phyloP scores from a whole-genome alignment of 2,888 invertebrate species.

The Oscheius sp. region DNA sequence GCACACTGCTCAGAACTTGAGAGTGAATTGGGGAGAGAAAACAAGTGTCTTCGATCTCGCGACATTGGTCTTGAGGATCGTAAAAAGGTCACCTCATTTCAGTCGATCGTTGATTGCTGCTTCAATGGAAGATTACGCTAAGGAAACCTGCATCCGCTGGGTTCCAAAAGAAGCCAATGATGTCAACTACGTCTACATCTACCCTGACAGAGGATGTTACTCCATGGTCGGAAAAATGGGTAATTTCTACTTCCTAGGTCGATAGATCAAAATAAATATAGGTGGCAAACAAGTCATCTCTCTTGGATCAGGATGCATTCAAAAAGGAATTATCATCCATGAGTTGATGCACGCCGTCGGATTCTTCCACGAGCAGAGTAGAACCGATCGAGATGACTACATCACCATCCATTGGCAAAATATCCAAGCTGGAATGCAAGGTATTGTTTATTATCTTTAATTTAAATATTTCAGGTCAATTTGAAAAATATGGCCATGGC shows the following conservation, averaged over 20 bases:
- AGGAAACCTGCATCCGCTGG: conserved; percentile 68
- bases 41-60: not conserved
- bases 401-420: conserved; percentile 69
- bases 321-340: conserved; percentile 69
- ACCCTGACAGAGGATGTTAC: conserved; percentile 69
- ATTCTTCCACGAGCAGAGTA: conserved; percentile 67
- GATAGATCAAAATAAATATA: conserved; percentile 33
- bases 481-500: conserved; percentile 67
- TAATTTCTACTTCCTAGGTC: too few relatives aligned
- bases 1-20: conserved; percentile 24
- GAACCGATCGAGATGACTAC: conserved; percentile 64
- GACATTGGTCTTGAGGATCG: not conserved
- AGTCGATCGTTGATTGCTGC: conserved; percentile 69
- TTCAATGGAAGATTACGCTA: conserved; percentile 68
- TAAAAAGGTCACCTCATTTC: conserved; percentile 33
- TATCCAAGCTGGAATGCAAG: conserved; percentile 68
- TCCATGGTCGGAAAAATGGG: conserved; percentile 68
- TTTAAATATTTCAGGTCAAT: conserved; percentile 54
- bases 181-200: conserved; percentile 68
- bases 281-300: conserved; percentile 64
- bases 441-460: too few relatives aligned
- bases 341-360: conserved; percentile 69
- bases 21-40: not conserved
- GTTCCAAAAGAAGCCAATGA: conserved; percentile 63
- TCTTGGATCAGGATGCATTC: conserved; percentile 68